Evolutionary conservation across 1,140 invertebrate genomes (phyloP).

Genomic region (Drosophila insularis): DNA sequence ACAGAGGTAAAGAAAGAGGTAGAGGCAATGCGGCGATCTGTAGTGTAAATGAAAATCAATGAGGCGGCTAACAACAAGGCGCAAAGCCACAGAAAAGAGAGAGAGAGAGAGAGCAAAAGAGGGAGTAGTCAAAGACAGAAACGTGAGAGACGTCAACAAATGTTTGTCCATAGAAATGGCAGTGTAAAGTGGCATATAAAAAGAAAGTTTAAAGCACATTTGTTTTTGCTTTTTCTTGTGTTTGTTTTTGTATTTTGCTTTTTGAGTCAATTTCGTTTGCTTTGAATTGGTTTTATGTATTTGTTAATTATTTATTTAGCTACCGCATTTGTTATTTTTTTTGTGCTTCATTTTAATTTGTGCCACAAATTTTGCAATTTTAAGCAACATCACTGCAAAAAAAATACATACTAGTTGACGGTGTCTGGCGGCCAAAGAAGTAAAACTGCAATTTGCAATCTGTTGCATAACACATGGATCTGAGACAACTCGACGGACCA

Average conservation of each 20-base stretch:
- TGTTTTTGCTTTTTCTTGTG: slow-evolving; percentile 18
- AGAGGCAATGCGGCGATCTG: slow-evolving; percentile 1
- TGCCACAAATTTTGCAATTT: slow-evolving; percentile 50
- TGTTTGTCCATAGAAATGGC: slow-evolving; percentile 63
- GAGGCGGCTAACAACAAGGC: slow-evolving; percentile 56
- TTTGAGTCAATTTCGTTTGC: slow-evolving; percentile 9
- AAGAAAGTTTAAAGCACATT: slow-evolving; percentile 68
- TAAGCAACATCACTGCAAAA: slow-evolving; percentile 11
- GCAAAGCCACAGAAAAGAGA: background rate
- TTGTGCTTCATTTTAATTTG: slow-evolving; percentile 63
- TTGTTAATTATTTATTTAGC: slow-evolving; percentile 8
- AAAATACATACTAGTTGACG: slow-evolving; percentile 25
- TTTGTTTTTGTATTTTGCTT: slow-evolving; percentile 35
- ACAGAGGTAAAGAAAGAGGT: background rate
- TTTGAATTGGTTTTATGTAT: background rate
- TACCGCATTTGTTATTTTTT: background rate
- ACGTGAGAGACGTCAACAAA: slow-evolving; percentile 44
- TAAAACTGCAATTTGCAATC: slow-evolving; percentile 69
- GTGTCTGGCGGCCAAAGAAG: slow-evolving; percentile 46
- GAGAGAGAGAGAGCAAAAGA: too few species aligned
- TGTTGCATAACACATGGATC: slow-evolving; percentile 53
- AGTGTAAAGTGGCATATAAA: slow-evolving; percentile 73
- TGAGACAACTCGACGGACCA: slow-evolving; percentile 41
- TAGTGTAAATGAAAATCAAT: slow-evolving; percentile 72
- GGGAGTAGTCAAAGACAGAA: slow-evolving; percentile 21